phyloP scores from a whole-genome alignment of 1,140 invertebrate species.

The Cyrtorhinus lividipennis region DNA sequence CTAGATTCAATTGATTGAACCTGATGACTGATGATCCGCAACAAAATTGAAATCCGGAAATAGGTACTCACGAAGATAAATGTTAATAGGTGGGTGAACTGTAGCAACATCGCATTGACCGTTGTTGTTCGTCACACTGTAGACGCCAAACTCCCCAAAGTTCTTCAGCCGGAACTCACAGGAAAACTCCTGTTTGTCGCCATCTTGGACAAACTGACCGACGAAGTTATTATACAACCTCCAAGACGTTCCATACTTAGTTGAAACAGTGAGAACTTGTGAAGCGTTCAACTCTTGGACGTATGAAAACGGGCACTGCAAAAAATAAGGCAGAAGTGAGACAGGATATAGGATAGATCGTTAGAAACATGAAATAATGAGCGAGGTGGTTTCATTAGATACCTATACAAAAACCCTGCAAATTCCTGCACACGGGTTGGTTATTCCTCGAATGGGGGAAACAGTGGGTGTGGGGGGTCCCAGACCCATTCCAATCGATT shows the following conservation, averaged over 20 bases:
- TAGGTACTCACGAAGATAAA: slow-evolving; percentile 49
- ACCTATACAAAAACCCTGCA: no score
- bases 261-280: slow-evolving; percentile 19
- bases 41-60: no score
- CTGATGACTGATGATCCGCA: no score
- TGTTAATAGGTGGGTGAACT: slow-evolving; percentile 47
- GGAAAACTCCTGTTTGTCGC: slow-evolving; percentile 29
- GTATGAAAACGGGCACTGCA: slow-evolving; percentile 23
- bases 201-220: slow-evolving; percentile 12
- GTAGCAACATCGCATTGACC: slow-evolving; percentile 26
- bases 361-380: no score
- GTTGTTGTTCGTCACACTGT: slow-evolving; percentile 41
- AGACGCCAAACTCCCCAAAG: slow-evolving; percentile 58
- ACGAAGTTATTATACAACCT: slow-evolving; percentile 18
- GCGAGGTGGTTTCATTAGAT: no score
- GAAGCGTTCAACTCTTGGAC: slow-evolving; percentile 12
- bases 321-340: neutral
- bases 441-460: no score
- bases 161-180: slow-evolving; percentile 40
- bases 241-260: slow-evolving; percentile 21
- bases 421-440: no score
- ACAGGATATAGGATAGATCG: neutral
- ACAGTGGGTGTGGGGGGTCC: no score
- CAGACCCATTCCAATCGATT: no score
- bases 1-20: no score